Evolutionary conservation across 2,797 vertebrate genomes (phyloP).

Genomic region (Sebastes matsubarae): DNA sequence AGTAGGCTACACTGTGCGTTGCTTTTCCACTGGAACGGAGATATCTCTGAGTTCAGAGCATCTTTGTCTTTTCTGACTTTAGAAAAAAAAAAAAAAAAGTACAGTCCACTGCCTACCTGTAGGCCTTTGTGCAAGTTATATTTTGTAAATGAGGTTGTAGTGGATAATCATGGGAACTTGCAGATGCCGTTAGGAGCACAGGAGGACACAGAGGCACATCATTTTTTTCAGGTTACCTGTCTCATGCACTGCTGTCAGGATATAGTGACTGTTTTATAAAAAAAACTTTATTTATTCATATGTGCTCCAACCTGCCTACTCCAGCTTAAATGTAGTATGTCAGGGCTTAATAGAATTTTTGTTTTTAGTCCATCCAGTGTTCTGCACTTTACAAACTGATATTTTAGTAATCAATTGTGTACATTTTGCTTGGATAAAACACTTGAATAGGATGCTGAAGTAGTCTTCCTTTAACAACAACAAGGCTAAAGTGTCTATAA

Average conservation of each 20-base stretch:
- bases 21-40: conserved; percentile 60
- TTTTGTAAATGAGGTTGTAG: neutral
- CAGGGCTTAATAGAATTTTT: neutral
- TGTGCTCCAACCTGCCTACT: too few relatives aligned
- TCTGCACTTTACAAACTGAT: neutral
- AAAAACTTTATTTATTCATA: too few relatives aligned
- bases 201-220: too few relatives aligned
- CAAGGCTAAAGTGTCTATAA: neutral
- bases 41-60: conserved; percentile 21
- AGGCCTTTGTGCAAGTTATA: neutral
- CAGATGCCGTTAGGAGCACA: too few relatives aligned
- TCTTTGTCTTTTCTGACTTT: conserved; percentile 2
- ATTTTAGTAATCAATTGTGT: neutral
- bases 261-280: too few relatives aligned
- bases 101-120: neutral
- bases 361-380: neutral
- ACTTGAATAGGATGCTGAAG: neutral
- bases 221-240: too few relatives aligned
- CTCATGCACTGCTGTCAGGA: too few relatives aligned
- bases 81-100: neutral
- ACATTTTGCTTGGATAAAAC: neutral
- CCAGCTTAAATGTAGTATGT: neutral
- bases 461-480: neutral
- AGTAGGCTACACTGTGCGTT: conserved; percentile 48
- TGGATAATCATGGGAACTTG: conserved; percentile 9